Conservation (phyloP, 2,888 invertebrate species). For the Cosmopolites sordidus region DNA sequence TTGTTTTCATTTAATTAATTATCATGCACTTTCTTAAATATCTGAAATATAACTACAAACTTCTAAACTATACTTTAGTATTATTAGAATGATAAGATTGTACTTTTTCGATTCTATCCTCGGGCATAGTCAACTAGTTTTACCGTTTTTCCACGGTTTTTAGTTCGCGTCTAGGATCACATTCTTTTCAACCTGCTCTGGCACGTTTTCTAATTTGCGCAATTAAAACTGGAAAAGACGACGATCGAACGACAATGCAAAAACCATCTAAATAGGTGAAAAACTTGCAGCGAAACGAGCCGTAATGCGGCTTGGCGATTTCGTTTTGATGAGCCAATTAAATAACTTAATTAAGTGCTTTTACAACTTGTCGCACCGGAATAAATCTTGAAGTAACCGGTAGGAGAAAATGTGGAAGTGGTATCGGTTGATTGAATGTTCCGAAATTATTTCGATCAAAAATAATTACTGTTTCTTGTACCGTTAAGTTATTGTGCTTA, state of each 20-base stretch:
- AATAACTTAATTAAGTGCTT: slow-evolving; percentile 57
- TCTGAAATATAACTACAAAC: no score
- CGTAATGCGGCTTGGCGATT: not conserved
- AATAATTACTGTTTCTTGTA: slow-evolving; percentile 9
- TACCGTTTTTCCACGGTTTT: no score
- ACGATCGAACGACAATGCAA: not conserved
- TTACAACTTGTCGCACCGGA: slow-evolving; percentile 54
- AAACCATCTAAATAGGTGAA: not conserved
- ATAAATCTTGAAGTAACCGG: slow-evolving; percentile 44
- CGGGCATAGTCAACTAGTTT: no score
- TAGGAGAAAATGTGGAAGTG: slow-evolving; percentile 36
- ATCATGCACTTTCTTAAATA: no score
- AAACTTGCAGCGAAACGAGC: not conserved
- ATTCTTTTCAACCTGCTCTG: not conserved
- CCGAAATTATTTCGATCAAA: slow-evolving; percentile 2
- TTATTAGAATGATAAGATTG: no score
- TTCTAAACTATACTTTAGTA: no score
- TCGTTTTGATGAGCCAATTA: slow-evolving; percentile 47
- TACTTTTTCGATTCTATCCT: no score
- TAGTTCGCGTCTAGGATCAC: not conserved
- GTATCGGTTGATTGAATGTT: not conserved
- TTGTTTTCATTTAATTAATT: no score
- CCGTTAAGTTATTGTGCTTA: slow-evolving; percentile 3
- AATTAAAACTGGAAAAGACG: not conserved
- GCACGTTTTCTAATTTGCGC: not conserved